A percentile compares a stretch with the other conserved stretches of the same genome.
Evolutionary conservation across 2,888 invertebrate genomes (phyloP).

Genomic region (Argyra leucocephala): DNA sequence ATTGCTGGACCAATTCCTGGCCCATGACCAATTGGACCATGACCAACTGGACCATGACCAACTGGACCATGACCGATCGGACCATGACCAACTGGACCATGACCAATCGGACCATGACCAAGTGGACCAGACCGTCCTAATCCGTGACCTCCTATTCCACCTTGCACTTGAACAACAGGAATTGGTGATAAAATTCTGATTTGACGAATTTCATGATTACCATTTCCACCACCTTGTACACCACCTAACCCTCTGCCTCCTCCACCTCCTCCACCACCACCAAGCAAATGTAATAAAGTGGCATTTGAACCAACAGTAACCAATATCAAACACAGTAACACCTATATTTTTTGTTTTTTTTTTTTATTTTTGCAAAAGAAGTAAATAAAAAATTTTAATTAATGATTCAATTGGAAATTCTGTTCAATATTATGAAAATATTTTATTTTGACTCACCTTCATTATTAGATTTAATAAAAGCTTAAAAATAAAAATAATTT

Average conservation of each 20-base stretch:
- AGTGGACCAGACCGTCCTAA: background rate
- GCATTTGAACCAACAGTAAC: background rate
- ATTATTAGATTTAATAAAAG: background rate
- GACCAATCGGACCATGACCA: background rate
- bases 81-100: slow-evolving; percentile 7
- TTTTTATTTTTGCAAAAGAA: no score
- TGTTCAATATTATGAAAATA: background rate
- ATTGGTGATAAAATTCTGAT: no score
- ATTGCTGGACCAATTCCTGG: slow-evolving; percentile 15
- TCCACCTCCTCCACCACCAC: slow-evolving; percentile 2
- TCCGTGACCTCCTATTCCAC: slow-evolving; percentile 10
- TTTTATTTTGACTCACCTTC: background rate
- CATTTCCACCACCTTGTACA: background rate
- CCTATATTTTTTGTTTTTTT: background rate
- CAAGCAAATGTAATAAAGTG: background rate
- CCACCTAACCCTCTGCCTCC: slow-evolving; percentile 13
- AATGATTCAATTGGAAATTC: background rate
- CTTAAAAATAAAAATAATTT: background rate
- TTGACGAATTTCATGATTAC: slow-evolving; percentile 12
- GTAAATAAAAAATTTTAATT: background rate
- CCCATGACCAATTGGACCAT: slow-evolving; percentile 15
- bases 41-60: slow-evolving; percentile 12
- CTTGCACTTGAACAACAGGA: no score
- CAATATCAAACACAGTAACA: background rate
- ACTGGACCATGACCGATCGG: slow-evolving; percentile 10